Conservation (phyloP, 1,140 invertebrate genomes). For the Drosophila funebris region DNA sequence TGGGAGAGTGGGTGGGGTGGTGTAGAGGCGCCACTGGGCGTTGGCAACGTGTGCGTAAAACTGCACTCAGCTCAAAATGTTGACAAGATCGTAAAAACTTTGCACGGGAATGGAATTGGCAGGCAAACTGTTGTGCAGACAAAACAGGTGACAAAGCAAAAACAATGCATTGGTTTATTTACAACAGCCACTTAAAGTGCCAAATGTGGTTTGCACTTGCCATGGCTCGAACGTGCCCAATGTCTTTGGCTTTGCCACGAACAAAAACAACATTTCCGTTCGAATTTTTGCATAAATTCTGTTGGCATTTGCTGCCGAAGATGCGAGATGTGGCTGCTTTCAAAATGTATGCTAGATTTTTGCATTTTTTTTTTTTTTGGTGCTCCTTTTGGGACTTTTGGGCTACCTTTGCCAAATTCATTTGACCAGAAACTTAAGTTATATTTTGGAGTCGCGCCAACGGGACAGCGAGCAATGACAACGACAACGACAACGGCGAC, state of each 20-base stretch:
- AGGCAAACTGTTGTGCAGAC: neutral
- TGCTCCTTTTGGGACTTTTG: conserved; percentile 22
- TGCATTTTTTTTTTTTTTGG: conserved; percentile 30
- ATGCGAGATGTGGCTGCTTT: conserved; percentile 26
- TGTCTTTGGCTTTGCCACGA: neutral
- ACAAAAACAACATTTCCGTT: conserved; percentile 60
- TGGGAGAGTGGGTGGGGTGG: neutral
- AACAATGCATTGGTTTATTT: conserved; percentile 20
- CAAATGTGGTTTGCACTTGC: conserved; percentile 55
- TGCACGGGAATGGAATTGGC: conserved; percentile 13
- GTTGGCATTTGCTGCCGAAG: conserved; percentile 31
- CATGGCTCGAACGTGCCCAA: too few relatives aligned
- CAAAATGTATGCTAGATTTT: conserved; percentile 49
- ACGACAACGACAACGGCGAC: too few relatives aligned
- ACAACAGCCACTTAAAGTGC: conserved; percentile 75
- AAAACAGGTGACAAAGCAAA: conserved; percentile 78
- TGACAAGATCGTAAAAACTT: conserved; percentile 77
- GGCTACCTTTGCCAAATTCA: conserved; percentile 83
- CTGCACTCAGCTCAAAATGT: conserved; percentile 79
- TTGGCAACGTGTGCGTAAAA: conserved; percentile 56
- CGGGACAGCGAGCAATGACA: too few relatives aligned
- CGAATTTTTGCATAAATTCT: conserved; percentile 76
- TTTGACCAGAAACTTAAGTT: conserved; percentile 84
- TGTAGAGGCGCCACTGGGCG: neutral
- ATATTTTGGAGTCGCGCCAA: conserved; percentile 79